Conservation (phyloP, 2,113 vertebrate species). For the Entomyzon cyanotis region DNA sequence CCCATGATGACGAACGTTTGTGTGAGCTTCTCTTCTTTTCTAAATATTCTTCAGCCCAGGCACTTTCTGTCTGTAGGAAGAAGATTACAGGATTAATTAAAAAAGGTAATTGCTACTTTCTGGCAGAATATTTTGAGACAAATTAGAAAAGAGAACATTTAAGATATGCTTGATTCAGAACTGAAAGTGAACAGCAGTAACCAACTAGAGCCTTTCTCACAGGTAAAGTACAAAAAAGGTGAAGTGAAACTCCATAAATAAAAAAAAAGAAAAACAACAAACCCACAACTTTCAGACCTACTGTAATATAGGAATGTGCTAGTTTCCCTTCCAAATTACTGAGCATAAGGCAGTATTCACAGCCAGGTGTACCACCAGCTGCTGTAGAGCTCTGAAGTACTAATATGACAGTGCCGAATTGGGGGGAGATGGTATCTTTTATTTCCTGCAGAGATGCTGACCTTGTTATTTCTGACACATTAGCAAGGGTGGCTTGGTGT, state of each 20-base stretch:
- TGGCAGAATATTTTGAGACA: neutral
- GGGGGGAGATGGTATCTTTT: neutral
- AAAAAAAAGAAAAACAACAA: neutral
- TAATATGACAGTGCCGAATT: neutral
- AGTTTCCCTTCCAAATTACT: neutral
- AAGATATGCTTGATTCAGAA: neutral
- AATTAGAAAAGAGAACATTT: neutral
- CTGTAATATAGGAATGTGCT: neutral
- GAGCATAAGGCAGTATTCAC: neutral
- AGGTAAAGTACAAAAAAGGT: neutral
- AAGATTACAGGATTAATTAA: neutral
- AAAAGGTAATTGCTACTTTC: neutral
- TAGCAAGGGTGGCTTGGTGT: neutral
- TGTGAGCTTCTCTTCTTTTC: slow-evolving; percentile 93
- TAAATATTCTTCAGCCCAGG: slow-evolving; percentile 92
- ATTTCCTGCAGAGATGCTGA: neutral
- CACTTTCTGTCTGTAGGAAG: slow-evolving; percentile 88
- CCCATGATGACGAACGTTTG: slow-evolving; percentile 96
- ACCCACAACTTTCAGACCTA: neutral
- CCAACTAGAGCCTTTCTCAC: neutral
- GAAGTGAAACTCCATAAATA: neutral
- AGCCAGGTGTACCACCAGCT: neutral
- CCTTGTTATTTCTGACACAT: neutral
- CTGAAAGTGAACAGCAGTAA: neutral
- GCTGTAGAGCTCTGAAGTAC: neutral